A percentile compares a stretch with the other conserved stretches of the same genome.
phyloP scores from a whole-genome alignment of 2,113 vertebrate genomes.

The Saguinus imperator region DNA sequence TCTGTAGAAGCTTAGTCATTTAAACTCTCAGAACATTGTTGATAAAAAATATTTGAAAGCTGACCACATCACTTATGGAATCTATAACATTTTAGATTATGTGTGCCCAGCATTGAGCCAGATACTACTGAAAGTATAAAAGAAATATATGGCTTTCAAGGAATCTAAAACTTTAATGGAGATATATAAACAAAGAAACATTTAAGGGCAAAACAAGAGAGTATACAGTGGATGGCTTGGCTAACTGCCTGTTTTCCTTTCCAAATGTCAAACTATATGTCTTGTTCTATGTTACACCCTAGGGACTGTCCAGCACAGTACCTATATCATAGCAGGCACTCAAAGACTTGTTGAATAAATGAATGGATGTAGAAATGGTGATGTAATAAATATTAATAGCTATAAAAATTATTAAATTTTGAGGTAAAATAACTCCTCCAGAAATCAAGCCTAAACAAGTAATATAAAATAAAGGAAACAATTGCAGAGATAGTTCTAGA shows the following conservation, averaged over 20 bases:
- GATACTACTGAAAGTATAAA: background rate
- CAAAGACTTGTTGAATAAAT: background rate
- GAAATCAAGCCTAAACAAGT: background rate
- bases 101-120: background rate
- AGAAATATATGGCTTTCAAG: background rate
- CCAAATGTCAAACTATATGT: background rate
- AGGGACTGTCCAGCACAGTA: background rate
- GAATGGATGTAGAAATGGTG: background rate
- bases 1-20: background rate
- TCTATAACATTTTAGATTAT: background rate
- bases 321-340: background rate
- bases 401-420: conserved; percentile 33
- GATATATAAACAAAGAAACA: background rate
- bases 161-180: background rate
- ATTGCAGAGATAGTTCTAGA: background rate
- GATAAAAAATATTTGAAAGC: background rate
- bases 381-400: background rate
- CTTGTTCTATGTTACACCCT: background rate
- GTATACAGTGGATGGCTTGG: background rate
- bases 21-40: background rate
- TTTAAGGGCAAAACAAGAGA: background rate
- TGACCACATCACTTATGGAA: background rate
- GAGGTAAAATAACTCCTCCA: conserved; percentile 24
- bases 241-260: background rate
- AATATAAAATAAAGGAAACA: conserved; percentile 1